phyloP scores from a whole-genome alignment of 2,888 invertebrate genomes.

The Papilio demoleus region DNA sequence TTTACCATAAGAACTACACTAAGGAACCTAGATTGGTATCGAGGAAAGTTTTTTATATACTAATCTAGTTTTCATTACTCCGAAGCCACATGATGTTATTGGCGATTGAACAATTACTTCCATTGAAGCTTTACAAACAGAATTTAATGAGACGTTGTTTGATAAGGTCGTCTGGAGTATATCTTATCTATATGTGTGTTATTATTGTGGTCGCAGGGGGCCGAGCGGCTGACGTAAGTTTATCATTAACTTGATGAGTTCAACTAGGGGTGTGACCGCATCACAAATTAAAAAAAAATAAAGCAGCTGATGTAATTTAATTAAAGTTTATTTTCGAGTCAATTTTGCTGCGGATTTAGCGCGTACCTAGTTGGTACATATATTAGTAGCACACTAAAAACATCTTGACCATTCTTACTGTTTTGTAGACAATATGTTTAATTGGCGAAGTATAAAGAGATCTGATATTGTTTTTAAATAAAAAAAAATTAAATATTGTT shows the following conservation, averaged over 20 bases:
- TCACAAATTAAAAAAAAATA: background rate
- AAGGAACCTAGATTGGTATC: background rate
- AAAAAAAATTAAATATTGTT: no score
- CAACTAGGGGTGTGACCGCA: conserved; percentile 36
- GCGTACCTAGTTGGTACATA: no score
- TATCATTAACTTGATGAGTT: conserved; percentile 35
- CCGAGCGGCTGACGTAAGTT: conserved; percentile 32
- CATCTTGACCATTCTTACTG: no score
- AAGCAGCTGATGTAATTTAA: background rate
- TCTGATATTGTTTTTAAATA: no score
- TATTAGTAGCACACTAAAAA: no score
- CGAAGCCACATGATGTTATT: conserved; percentile 34
- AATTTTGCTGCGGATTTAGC: background rate
- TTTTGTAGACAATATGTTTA: no score
- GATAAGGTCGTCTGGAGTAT: conserved; percentile 13
- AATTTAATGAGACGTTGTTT: conserved; percentile 46
- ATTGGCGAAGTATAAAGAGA: no score
- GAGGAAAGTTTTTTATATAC: background rate
- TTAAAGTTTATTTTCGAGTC: background rate
- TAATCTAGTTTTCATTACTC: background rate
- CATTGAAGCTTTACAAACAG: conserved; percentile 60
- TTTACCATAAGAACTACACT: background rate
- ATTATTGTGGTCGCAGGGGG: conserved; percentile 36
- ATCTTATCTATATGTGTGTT: conserved; percentile 27
- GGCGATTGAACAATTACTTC: conserved; percentile 42